phyloP scores from a whole-genome alignment of 2,888 invertebrate genomes.

The Thelaira solivaga region DNA sequence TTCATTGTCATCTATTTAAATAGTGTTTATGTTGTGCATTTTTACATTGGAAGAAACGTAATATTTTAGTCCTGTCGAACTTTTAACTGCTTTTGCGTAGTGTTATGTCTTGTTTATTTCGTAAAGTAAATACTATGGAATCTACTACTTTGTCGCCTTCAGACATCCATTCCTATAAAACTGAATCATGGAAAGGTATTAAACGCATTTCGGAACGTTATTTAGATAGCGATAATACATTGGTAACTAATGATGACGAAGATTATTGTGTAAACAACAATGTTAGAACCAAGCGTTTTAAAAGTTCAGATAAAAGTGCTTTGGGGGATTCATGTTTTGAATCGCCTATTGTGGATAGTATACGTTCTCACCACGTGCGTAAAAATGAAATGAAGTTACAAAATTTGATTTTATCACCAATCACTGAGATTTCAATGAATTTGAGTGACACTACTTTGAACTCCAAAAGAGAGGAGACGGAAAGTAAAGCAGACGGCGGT shows the following conservation, averaged over 20 bases:
- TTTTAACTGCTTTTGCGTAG: neutral
- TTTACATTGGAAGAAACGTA: neutral
- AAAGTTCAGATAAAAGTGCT: neutral
- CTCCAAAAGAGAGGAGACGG: neutral
- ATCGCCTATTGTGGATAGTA: conserved; percentile 36
- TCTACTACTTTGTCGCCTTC: conserved; percentile 13
- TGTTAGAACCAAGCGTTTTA: conserved; percentile 55
- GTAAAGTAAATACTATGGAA: conserved; percentile 39
- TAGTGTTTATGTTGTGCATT: conserved; percentile 19
- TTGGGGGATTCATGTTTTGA: conserved; percentile 38
- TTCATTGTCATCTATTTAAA: conserved; percentile 6
- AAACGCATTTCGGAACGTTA: conserved; percentile 58
- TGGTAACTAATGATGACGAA: neutral
- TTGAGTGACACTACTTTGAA: conserved; percentile 55
- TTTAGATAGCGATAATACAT: conserved; percentile 22
- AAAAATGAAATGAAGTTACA: conserved; percentile 20
- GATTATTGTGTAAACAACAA: conserved; percentile 20
- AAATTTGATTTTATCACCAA: conserved; percentile 50
- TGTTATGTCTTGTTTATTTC: neutral
- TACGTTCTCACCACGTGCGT: conserved; percentile 31
- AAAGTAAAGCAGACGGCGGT: neutral
- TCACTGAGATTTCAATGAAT: conserved; percentile 58
- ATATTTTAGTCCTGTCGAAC: neutral
- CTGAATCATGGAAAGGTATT: conserved; percentile 34
- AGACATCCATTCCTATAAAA: neutral